Evolutionary conservation across 1,140 invertebrate species (phyloP).

Genomic region (Chlorops oryzae): DNA sequence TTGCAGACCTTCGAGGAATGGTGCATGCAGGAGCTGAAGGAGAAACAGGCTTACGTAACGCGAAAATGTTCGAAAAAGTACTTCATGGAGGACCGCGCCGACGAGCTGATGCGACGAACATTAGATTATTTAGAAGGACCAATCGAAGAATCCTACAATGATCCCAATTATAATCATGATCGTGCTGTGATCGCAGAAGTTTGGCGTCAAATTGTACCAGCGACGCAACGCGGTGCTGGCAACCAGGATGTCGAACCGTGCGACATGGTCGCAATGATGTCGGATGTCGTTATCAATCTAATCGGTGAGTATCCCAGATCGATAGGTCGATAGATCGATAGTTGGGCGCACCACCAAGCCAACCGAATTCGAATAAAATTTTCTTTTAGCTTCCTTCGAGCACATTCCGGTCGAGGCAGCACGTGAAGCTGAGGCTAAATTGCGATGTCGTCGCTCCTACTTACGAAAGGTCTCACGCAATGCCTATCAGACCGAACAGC

Average conservation of each 20-base stretch:
- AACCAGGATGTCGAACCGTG: conserved; percentile 23
- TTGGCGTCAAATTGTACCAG: conserved; percentile 33
- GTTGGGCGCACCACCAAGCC: not conserved
- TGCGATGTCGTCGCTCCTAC: conserved; percentile 29
- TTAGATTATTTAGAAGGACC: conserved; percentile 21
- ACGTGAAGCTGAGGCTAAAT: conserved; percentile 17
- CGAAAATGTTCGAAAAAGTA: conserved; percentile 40
- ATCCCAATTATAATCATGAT: conserved; percentile 26
- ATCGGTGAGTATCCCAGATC: conserved; percentile 13
- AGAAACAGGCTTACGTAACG: conserved; percentile 37
- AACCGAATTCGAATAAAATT: too few relatives aligned
- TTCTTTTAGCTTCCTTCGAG: conserved; percentile 33
- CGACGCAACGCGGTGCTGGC: conserved; percentile 27
- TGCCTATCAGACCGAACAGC: conserved; percentile 34
- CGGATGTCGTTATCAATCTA: conserved; percentile 31
- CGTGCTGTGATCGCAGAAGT: conserved; percentile 32
- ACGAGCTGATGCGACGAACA: conserved; percentile 26
- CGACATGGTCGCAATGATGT: conserved; percentile 39
- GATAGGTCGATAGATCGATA: not conserved
- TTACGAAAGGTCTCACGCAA: conserved; percentile 29
- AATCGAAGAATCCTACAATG: conserved; percentile 25
- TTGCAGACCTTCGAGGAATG: conserved; percentile 36
- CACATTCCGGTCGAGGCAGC: conserved; percentile 27
- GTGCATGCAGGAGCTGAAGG: conserved; percentile 31
- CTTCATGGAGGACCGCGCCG: conserved; percentile 40